Conservation (phyloP, 2,113 vertebrate genomes). For the Sitta europaea region DNA sequence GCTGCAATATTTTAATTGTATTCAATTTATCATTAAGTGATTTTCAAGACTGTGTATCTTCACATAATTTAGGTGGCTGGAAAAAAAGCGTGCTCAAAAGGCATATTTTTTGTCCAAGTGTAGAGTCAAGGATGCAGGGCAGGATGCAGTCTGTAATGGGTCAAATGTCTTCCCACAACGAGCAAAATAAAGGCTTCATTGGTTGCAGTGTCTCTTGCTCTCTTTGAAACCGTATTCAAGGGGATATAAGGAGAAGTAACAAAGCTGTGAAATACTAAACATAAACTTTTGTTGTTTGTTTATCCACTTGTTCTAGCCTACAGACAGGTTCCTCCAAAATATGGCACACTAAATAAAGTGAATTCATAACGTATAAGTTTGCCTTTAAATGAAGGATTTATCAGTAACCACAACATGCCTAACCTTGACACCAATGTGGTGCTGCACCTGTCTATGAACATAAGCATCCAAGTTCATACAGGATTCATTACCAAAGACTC, state of each 20-base stretch:
- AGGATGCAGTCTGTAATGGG: neutral
- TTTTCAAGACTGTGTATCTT: neutral
- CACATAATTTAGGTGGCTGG: neutral
- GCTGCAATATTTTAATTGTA: neutral
- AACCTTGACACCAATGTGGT: neutral
- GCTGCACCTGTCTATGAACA: too few species aligned
- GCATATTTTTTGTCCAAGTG: neutral
- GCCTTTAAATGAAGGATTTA: neutral
- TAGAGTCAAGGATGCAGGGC: neutral
- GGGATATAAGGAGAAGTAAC: neutral
- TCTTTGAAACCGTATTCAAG: neutral
- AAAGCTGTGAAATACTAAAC: neutral
- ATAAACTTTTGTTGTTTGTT: neutral
- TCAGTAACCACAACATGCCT: neutral
- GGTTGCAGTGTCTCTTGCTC: neutral
- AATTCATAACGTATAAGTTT: neutral
- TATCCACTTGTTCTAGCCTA: neutral
- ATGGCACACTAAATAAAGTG: neutral
- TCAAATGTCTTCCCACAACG: neutral
- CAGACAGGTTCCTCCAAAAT: neutral
- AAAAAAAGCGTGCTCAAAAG: fast-evolving
- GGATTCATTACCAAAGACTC: neutral
- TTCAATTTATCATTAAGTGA: neutral
- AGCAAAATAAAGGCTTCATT: neutral
- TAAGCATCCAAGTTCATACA: neutral